These are phyloP conservation scores for Heliconius erato DNA, from an alignment of 2,888 invertebrate species.

Conservation along the genomic window DNA sequence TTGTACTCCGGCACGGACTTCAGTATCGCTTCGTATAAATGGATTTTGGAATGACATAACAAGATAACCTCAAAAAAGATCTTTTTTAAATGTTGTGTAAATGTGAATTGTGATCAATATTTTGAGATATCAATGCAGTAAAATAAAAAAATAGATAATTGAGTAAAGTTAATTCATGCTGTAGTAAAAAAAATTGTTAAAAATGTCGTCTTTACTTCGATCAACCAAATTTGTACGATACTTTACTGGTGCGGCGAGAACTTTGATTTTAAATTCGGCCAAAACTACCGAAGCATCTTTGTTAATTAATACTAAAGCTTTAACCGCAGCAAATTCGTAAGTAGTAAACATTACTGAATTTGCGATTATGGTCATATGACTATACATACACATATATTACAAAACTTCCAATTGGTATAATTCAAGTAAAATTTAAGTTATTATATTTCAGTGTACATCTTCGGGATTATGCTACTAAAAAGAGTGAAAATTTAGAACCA, in stretches of 20 bases:
- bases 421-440: background rate
- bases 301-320: conserved; percentile 73
- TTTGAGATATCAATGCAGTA: conserved; percentile 23
- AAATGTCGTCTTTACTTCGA: conserved; percentile 88
- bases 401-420: background rate
- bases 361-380: background rate
- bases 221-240: conserved; percentile 91
- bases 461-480: conserved; percentile 85
- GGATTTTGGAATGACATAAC: conserved; percentile 66
- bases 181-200: conserved; percentile 48
- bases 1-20: background rate
- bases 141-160: conserved; percentile 6
- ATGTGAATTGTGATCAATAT: conserved; percentile 23
- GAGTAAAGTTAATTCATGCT: conserved; percentile 29
- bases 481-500: conserved; percentile 87
- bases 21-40: background rate
- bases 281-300: conserved; percentile 88
- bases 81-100: conserved; percentile 33
- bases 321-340: conserved; percentile 76
- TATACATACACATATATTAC: background rate
- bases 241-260: conserved; percentile 90
- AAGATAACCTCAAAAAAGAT: conserved; percentile 70
- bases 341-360: conserved; percentile 50
- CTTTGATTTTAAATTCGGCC: conserved; percentile 88
- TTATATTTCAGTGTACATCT: conserved; percentile 81